phyloP scores from a whole-genome alignment of 2,888 invertebrate species.

The Rhynchonema sp. region DNA sequence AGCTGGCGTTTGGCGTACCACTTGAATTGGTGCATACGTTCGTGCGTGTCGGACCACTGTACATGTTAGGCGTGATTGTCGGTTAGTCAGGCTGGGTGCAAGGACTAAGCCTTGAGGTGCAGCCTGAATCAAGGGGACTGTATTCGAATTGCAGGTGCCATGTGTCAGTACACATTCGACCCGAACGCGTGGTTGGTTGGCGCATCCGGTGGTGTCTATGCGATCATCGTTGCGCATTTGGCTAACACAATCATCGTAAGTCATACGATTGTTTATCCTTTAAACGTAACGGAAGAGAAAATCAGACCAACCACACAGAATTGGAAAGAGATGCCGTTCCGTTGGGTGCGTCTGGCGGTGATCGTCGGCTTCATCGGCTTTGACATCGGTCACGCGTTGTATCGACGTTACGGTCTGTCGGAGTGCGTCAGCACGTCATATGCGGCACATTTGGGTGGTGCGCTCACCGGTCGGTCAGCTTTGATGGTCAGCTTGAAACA shows the following conservation, averaged over 20 bases:
- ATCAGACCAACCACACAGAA: conserved; percentile 42
- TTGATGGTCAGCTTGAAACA: no score
- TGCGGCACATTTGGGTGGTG: conserved; percentile 74
- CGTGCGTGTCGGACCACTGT: conserved; percentile 18
- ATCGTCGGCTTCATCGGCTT: conserved; percentile 57
- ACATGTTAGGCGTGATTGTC: conserved; percentile 24
- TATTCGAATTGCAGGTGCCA: conserved; percentile 11
- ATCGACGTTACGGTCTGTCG: not conserved
- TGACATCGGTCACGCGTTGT: conserved; percentile 59
- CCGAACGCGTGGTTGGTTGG: conserved; percentile 28
- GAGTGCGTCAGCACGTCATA: conserved; percentile 51
- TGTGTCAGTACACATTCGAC: conserved; percentile 29
- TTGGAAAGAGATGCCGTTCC: conserved; percentile 88
- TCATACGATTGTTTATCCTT: conserved; percentile 2
- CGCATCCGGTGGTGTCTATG: conserved; percentile 32
- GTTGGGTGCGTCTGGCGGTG: conserved; percentile 58
- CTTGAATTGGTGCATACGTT: conserved; percentile 5
- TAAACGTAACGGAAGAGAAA: not conserved
- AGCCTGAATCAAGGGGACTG: no score
- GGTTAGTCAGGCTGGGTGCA: conserved; percentile 21
- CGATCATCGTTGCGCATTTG: conserved; percentile 30
- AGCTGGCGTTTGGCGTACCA: conserved; percentile 3
- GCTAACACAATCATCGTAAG: conserved; percentile 31
- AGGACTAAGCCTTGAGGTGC: not conserved
- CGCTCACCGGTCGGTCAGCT: conserved; percentile 70